These are phyloP conservation scores for Selene dorsalis DNA, from an alignment of 2,797 vertebrate species.

Conservation along the genomic window DNA sequence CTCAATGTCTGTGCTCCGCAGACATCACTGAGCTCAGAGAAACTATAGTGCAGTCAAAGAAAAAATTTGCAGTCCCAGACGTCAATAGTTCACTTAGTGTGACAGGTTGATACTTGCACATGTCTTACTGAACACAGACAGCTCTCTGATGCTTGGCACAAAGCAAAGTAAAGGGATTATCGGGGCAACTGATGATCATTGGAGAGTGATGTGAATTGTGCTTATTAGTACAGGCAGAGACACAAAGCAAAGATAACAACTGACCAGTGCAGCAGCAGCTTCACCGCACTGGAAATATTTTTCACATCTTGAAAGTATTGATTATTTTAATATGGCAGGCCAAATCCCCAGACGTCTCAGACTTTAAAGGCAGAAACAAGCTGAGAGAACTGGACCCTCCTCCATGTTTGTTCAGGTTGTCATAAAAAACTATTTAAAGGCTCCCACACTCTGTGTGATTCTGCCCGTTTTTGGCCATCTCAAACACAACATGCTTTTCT, in stretches of 20 bases:
- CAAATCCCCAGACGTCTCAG: conserved; percentile 7
- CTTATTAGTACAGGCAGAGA: background rate
- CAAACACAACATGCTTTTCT: conserved; percentile 16
- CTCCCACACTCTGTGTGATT: conserved; percentile 10
- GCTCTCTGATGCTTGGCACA: background rate
- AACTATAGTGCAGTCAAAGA: background rate
- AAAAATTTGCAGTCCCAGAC: no score
- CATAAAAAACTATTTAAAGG: conserved; percentile 40
- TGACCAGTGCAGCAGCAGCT: background rate
- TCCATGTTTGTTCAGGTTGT: conserved; percentile 31
- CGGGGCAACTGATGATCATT: background rate
- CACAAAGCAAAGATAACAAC: background rate
- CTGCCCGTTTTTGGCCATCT: conserved; percentile 12
- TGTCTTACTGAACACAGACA: background rate
- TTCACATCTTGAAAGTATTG: background rate
- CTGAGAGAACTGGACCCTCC: background rate
- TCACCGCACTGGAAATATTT: background rate
- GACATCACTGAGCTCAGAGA: no score
- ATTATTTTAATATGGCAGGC: conserved; percentile 1
- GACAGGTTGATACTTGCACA: background rate
- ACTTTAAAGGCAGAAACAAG: conserved; percentile 21
- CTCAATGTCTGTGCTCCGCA: no score
- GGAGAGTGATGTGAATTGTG: background rate
- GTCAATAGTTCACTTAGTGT: no score
- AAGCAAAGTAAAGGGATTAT: no score